phyloP scores from a whole-genome alignment of 2,113 vertebrate species.

The Hippocampus guttulatus region DNA sequence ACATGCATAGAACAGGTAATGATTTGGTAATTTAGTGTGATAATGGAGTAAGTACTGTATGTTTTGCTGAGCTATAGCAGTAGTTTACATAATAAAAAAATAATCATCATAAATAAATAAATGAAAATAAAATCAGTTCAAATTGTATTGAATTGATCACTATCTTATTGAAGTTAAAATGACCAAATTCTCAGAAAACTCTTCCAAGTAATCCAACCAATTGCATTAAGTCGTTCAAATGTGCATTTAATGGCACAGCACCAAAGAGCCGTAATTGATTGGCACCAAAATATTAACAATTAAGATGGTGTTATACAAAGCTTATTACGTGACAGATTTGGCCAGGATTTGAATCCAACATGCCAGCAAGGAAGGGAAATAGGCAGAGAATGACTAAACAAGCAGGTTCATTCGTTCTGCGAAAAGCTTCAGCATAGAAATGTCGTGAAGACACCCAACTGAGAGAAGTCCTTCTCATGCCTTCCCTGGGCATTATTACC shows the following conservation, averaged over 20 bases:
- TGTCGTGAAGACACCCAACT: slow-evolving; percentile 40
- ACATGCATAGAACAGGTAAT: no score
- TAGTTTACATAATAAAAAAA: no score
- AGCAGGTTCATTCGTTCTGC: slow-evolving; percentile 57
- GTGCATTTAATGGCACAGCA: slow-evolving; percentile 15
- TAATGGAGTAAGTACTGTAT: no score
- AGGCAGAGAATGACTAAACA: slow-evolving; percentile 36
- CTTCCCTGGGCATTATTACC: slow-evolving; percentile 53
- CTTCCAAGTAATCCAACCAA: slow-evolving; percentile 21
- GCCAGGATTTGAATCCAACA: slow-evolving; percentile 20
- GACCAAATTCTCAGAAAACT: slow-evolving; percentile 33
- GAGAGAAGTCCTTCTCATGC: slow-evolving; percentile 50
- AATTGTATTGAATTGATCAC: slow-evolving; percentile 22
- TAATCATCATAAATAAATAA: no score
- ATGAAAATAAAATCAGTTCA: no score
- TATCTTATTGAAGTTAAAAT: slow-evolving; percentile 36
- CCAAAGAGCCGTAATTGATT: background rate
- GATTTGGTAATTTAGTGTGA: no score
- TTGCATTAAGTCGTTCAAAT: slow-evolving; percentile 28
- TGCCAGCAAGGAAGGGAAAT: slow-evolving; percentile 25
- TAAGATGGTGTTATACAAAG: slow-evolving; percentile 47
- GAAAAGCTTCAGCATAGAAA: slow-evolving; percentile 42
- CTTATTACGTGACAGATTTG: slow-evolving; percentile 44
- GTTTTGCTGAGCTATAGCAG: no score
- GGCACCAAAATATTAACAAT: slow-evolving; percentile 38